These are phyloP conservation scores for Drosophila sulfurigaster DNA, from an alignment of 1,140 invertebrate genomes.

Conservation along the genomic window DNA sequence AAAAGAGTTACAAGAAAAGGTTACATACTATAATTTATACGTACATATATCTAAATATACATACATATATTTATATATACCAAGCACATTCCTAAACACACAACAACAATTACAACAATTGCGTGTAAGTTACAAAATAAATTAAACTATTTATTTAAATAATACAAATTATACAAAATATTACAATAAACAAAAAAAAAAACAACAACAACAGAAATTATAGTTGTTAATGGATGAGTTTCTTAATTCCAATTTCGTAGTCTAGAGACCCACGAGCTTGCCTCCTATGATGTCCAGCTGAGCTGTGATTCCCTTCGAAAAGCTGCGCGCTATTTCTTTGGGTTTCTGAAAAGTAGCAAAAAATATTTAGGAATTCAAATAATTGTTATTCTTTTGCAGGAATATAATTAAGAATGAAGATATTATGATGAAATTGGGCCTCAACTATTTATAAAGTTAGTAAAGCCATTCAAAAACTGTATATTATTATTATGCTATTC, in stretches of 20 bases:
- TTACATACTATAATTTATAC: conserved; percentile 5
- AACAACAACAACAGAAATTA: conserved; percentile 50
- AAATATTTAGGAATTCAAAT: too few relatives aligned
- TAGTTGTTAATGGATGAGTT: background rate
- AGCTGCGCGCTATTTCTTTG: conserved; percentile 84
- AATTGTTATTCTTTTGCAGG: too few relatives aligned
- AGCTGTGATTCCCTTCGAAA: conserved; percentile 86
- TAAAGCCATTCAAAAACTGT: too few relatives aligned
- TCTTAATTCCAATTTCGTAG: background rate
- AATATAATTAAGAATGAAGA: background rate
- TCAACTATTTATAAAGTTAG: background rate
- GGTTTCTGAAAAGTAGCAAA: conserved; percentile 83
- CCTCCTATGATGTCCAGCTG: conserved; percentile 86
- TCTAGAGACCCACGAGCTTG: conserved; percentile 86
- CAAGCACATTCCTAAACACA: conserved; percentile 66
- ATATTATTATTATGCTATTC: too few relatives aligned
- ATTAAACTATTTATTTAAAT: conserved; percentile 83
- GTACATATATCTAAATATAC: background rate
- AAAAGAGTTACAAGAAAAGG: background rate
- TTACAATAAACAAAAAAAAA: conserved; percentile 9
- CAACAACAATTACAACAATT: conserved; percentile 56
- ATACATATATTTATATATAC: conserved; percentile 11
- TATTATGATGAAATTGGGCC: background rate
- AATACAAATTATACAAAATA: conserved; percentile 51
- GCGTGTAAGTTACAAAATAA: conserved; percentile 76